Evolutionary conservation across 1,140 invertebrate species (phyloP), one percentile per base, ranked within the genome.

Genomic region (Rhynchophorus ferrugineus): DNA sequence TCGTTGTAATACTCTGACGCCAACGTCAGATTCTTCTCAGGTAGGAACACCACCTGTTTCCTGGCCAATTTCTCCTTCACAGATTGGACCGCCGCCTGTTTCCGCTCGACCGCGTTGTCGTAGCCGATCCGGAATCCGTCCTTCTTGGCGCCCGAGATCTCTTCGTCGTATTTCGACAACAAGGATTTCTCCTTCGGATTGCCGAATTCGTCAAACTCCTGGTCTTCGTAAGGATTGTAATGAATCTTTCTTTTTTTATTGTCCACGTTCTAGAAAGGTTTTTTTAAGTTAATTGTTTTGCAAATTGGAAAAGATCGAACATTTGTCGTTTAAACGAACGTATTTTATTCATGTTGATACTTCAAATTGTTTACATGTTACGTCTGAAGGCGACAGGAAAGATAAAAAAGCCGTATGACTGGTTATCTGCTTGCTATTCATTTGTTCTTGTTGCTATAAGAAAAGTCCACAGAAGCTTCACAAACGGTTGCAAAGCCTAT

Each of bases 101-200:
- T 75, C 16, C 71, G 52, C 44, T 73, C 73, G 2, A 71, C 19
- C 24, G 64, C 63, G 55, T 71, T 71, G 42, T 75, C 71, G 51
- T 77, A 73, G 43, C 91, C 91, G 55, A 96, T 78, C 33, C 79
- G 69, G 74, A 98, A 98, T 37, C 80, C 85, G 37, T 84, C 78
- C 47, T 79, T 81, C 62, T 87, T 85, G 42, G 73, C 72, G 1
- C 90, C 91, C 38, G 88, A 82, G 36, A 98, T 86, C 71, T 97
- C 93, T 66, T 97, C 94, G 71, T 98, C 93, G 71, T 99, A 99
- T 75, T 99, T 97, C 51, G 82, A 73, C 5, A 99, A 76, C 14
- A 95, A 66, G 63, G 78, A 65, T 72, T 83, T 76, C 67, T 83
- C 61, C 71, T 79, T 72, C 58, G 83, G 73, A 66, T 86, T 78